Base-by-base conservation (phyloP, 2,113 vertebrate species). In the Neopipo cinnamomea region DNA sequence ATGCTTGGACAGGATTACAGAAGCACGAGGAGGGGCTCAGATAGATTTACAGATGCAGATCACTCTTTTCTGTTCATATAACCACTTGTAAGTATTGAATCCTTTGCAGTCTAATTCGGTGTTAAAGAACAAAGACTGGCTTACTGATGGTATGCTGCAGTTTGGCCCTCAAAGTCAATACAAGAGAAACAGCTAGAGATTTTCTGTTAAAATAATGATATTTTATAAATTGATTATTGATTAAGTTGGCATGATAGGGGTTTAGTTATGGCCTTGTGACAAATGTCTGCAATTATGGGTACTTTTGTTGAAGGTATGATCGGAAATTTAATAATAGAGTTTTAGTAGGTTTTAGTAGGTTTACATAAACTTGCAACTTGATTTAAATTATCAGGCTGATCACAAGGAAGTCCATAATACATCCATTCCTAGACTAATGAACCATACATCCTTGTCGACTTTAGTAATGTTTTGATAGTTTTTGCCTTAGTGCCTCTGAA, bases 351-450 rank as follows among this genome's bases (percentile, higher is more conserved):
- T 92, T 75, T 68, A 46, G 62, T 25, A 74, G 63, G 89, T 97
- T 96, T 96, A 94, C 35, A 83, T 91, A 92, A 97, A 95, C 55
- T 44, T 93, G 39, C 42, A 96, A 92, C 92, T 97, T 95, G 91
- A 95, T 96, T 97, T 96, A 97, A 97, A 96, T 97, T 97, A 97
- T 94, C 92, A 97, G 95, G 91, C 95, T 97, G 96, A 97, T 98
- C 94, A 93, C 94, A 95, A 85, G 93, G 83, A 95, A 81, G 90
- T 95, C 95, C 92, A 95, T 93, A 97, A 91, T n/a, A 86, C 95
- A 97, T 97, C 96, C 82, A 67, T 97, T 97, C 93, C 77, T 89
- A 93, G 93, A 90, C 93, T 98, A 98, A 98, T 97, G 97, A 98
- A 97, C 91, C 94, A 95, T 95, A 83, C 62, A 94, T 97, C 84